Percentiles rank a stretch among this genome's conserved stretches.
These are phyloP conservation scores for Atrina japonica DNA, from an alignment of 2,888 invertebrate genomes.

Conservation along the genomic window DNA sequence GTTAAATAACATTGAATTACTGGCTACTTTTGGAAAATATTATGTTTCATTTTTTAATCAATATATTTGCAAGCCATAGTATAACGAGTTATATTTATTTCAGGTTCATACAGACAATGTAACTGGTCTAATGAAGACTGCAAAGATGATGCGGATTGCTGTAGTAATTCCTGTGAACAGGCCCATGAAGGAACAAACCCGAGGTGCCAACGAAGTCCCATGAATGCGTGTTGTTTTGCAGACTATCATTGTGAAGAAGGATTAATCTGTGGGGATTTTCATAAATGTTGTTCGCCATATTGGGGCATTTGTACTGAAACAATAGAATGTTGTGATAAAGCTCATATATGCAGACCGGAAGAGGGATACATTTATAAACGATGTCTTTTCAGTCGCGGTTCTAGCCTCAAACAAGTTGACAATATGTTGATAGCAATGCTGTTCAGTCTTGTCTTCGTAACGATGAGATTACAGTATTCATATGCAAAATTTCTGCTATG, in stretches of 20 bases:
- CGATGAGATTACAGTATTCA: too few relatives aligned
- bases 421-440: too few relatives aligned
- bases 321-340: slow-evolving; percentile 62
- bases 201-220: slow-evolving; percentile 55
- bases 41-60: too few relatives aligned
- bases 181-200: slow-evolving; percentile 58
- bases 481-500: too few relatives aligned
- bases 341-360: slow-evolving; percentile 57
- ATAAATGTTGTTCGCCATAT: slow-evolving; percentile 65
- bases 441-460: too few relatives aligned
- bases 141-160: slow-evolving; percentile 59
- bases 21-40: too few relatives aligned
- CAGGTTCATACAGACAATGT: slow-evolving; percentile 7
- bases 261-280: slow-evolving; percentile 55
- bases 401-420: too few relatives aligned
- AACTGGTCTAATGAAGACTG: slow-evolving; percentile 71
- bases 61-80: too few relatives aligned
- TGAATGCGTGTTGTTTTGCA: slow-evolving; percentile 60
- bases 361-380: slow-evolving; percentile 63
- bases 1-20: too few relatives aligned
- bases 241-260: slow-evolving; percentile 64
- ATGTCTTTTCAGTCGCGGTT: slow-evolving; percentile 46
- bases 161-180: slow-evolving; percentile 62
- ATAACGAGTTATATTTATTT: background rate
- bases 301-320: slow-evolving; percentile 63